These are phyloP conservation scores for Eucriotettix oculatus DNA, from an alignment of 2,888 invertebrate genomes.

Conservation along the genomic window DNA sequence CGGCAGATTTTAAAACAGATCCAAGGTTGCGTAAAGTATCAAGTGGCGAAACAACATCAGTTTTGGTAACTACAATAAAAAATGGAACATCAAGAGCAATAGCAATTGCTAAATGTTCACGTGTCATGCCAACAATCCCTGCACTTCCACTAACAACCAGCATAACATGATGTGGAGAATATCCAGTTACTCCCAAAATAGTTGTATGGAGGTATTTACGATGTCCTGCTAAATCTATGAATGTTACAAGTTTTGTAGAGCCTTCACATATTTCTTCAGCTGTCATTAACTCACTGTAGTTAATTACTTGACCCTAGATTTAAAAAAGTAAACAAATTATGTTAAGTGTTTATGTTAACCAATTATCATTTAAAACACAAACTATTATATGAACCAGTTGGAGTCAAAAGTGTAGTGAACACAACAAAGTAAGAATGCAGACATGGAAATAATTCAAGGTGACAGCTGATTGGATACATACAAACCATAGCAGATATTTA, in stretches of 20 bases:
- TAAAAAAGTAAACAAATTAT: too few species aligned
- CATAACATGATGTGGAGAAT: conserved; percentile 84
- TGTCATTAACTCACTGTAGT: conserved; percentile 70
- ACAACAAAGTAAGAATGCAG: too few species aligned
- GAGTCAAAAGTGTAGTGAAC: too few species aligned
- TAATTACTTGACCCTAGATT: conserved; percentile 61
- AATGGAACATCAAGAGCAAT: conserved; percentile 72
- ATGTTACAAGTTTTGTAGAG: conserved; percentile 83
- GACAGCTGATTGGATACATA: too few species aligned
- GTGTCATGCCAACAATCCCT: conserved; percentile 66
- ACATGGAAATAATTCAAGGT: too few species aligned
- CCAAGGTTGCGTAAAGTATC: conserved; percentile 39
- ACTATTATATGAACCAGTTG: too few species aligned
- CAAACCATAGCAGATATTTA: too few species aligned
- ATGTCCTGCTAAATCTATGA: conserved; percentile 92
- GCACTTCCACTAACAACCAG: conserved; percentile 68
- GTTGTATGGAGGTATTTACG: conserved; percentile 91
- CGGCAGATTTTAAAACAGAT: conserved; percentile 44
- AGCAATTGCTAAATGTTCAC: conserved; percentile 79
- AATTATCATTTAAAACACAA: too few species aligned
- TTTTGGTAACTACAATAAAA: conserved; percentile 87
- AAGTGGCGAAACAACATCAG: conserved; percentile 48
- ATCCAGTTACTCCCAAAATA: conserved; percentile 82
- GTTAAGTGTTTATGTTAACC: too few species aligned
- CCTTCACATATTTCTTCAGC: conserved; percentile 87